These are phyloP conservation scores for Timema cristinae DNA, from an alignment of 2,888 invertebrate genomes.

Conservation along the genomic window DNA sequence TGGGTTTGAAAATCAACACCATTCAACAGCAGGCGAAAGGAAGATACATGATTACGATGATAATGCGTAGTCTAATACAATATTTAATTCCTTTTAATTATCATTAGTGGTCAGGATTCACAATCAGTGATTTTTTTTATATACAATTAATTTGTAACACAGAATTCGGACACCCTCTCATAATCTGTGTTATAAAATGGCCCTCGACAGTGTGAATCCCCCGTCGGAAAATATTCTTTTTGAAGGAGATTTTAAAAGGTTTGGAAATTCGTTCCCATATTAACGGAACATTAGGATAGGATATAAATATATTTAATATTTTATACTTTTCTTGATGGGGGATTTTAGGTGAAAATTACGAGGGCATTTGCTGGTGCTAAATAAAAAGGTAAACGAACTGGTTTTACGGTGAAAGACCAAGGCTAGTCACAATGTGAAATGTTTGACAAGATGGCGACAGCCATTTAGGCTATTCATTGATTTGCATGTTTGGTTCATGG, in stretches of 20 bases:
- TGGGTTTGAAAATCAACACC: conserved; percentile 18
- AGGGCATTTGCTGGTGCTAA: conserved; percentile 15
- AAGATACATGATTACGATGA: conserved; percentile 23
- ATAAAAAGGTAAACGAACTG: conserved; percentile 8
- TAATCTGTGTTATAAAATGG: conserved; percentile 23
- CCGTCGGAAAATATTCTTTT: conserved; percentile 27
- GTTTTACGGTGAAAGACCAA: neutral
- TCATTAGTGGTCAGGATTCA: conserved; percentile 21
- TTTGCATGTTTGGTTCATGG: conserved; percentile 12
- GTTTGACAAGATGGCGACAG: conserved; percentile 1
- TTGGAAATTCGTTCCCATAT: conserved; percentile 23
- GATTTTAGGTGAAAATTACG: conserved; percentile 9
- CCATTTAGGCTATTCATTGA: neutral
- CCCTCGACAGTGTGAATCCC: conserved; percentile 31
- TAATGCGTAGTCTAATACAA: conserved; percentile 22
- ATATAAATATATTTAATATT: too few relatives aligned
- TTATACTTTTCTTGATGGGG: neutral
- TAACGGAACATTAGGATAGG: too few relatives aligned
- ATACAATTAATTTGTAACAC: neutral
- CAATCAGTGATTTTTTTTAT: conserved; percentile 22
- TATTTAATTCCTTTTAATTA: conserved; percentile 19
- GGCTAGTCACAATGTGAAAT: conserved; percentile 10
- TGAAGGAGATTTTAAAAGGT: conserved; percentile 31
- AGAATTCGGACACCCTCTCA: conserved; percentile 20
- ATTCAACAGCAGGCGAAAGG: conserved; percentile 21